phyloP scores from a whole-genome alignment of 2,888 invertebrate genomes.

The Pristionchus entomophagus region DNA sequence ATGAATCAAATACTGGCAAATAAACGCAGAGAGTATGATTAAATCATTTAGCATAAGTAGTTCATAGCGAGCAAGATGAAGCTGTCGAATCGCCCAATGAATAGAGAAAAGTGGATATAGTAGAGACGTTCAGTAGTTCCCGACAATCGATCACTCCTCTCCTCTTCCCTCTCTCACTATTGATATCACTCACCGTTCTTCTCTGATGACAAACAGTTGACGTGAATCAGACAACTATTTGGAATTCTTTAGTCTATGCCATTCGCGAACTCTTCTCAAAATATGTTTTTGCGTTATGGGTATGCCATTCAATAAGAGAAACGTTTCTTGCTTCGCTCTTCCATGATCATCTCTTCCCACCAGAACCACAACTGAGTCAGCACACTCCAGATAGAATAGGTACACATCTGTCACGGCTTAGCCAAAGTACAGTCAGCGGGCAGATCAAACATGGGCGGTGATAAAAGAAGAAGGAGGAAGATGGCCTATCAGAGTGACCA shows the following conservation, averaged over 20 bases:
- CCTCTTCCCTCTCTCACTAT: not conserved
- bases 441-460: constrained; percentile 22
- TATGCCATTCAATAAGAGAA: too few relatives aligned
- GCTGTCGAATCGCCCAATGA: too few relatives aligned
- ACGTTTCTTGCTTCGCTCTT: too few relatives aligned
- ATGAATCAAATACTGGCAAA: not conserved
- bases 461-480: constrained; percentile 18
- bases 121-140: not conserved
- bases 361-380: too few relatives aligned
- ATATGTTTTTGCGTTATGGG: too few relatives aligned
- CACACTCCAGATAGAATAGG: too few relatives aligned
- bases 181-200: constrained; percentile 32
- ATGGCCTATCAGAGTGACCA: constrained; percentile 19
- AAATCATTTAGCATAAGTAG: not conserved
- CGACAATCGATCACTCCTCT: constrained; percentile 6
- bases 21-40: not conserved
- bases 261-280: too few relatives aligned
- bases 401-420: too few relatives aligned
- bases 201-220: constrained; percentile 30
- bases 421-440: not conserved
- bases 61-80: not conserved
- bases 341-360: too few relatives aligned
- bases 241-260: not conserved
- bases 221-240: constrained; percentile 14
- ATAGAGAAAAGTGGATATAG: too few relatives aligned